Evolutionary conservation across 1,140 invertebrate genomes (phyloP), one percentile per base, ranked within the genome.

Genomic region (Macrocentrus cingulum): DNA sequence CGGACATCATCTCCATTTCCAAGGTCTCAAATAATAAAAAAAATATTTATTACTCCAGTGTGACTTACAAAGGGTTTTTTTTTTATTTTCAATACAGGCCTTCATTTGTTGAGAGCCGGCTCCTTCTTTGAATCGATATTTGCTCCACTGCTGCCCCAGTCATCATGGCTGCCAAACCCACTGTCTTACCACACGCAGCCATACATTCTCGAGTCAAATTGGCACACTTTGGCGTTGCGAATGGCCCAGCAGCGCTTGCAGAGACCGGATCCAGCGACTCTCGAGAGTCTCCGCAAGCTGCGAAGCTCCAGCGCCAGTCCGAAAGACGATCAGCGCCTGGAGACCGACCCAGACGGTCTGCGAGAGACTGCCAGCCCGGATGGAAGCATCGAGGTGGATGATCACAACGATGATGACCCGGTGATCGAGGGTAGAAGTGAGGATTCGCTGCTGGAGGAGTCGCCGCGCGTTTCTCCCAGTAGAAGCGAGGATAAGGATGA

Each of bases 51-150:
- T n/a, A n/a, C n/a, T n/a, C n/a, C n/a, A n/a, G n/a, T n/a, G n/a
- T n/a, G n/a, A n/a, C n/a, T n/a, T n/a, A n/a, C n/a, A n/a, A n/a
- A n/a, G n/a, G n/a, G n/a, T n/a, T n/a, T n/a, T n/a, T n/a, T n/a
- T n/a, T n/a, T 16, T 18, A 13, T 61, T 56, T 55, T 57, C 11
- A 34, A 50, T 51, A 41, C 63, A 79, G 78, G 76, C 69, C 72
- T 80, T 65, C 74, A 80, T 62, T 67, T 79, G 48, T 63, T 79
- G 42, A 70, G 76, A 50, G 75, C 78, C 1, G 74, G 72, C 57
- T 76, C 78, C 1, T 59, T 79, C 4, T 79, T 80, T 23, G 75
- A 75, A 2, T 79, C 78, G 52, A 77, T 80, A 68, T 79, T 79
- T 45, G 78, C 76, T 0, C 78, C 78, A 6, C 59, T 79, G 16